Conservation (phyloP, 2,113 vertebrate species). For the Xiphophorus maculatus region DNA sequence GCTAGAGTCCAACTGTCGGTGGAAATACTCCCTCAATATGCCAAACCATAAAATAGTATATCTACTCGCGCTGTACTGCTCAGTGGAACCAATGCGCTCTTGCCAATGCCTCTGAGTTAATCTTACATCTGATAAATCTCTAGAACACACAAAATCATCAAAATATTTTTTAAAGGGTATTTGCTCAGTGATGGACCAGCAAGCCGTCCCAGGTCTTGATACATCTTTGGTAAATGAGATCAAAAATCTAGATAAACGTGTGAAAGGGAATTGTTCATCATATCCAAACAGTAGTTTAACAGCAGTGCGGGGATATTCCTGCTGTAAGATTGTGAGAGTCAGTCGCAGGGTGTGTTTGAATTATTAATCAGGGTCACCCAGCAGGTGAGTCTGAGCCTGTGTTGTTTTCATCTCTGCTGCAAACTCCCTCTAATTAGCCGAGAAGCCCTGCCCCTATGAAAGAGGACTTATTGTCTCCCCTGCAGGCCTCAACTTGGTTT, state of each 20-base stretch:
- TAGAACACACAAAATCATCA: no score
- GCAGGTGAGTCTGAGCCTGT: constrained; percentile 39
- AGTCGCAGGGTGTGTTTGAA: constrained; percentile 49
- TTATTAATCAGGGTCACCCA: constrained; percentile 53
- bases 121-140: no score
- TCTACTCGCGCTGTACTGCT: no score
- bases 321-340: constrained; percentile 3
- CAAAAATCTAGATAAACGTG: neutral
- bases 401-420: constrained; percentile 38
- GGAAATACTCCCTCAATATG: no score
- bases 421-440: constrained; percentile 44
- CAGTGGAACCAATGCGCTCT: no score
- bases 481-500: constrained; percentile 3
- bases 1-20: no score
- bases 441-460: constrained; percentile 25
- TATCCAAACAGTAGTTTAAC: neutral
- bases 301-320: neutral
- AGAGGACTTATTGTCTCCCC: constrained; percentile 36
- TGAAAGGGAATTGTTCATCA: neutral
- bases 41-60: no score
- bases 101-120: no score
- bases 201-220: no score
- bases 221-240: no score
- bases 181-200: neutral
- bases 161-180: neutral